Conservation (phyloP, 1,140 invertebrate genomes). For the Drosophila tsacasi region DNA sequence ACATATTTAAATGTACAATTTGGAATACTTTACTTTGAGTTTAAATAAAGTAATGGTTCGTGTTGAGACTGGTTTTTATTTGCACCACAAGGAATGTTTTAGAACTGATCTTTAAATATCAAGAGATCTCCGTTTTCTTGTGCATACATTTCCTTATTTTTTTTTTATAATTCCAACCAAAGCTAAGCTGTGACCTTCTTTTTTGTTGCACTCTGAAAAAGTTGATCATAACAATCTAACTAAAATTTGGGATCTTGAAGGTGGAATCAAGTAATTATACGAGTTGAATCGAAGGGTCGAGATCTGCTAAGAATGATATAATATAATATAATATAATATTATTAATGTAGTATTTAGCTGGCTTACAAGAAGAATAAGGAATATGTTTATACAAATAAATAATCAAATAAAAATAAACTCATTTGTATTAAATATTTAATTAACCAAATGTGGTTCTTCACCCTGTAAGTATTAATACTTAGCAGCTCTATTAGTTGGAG, state of each 20-base stretch:
- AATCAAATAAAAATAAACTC: neutral
- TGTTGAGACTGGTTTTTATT: neutral
- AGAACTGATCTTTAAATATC: neutral
- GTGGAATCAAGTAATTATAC: too few species aligned
- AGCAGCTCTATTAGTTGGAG: neutral
- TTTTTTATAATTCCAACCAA: neutral
- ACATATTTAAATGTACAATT: neutral
- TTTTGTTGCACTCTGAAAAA: too few species aligned
- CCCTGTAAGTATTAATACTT: neutral
- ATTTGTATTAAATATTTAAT: neutral
- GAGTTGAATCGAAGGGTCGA: too few species aligned
- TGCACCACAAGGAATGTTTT: too few species aligned
- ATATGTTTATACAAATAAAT: neutral
- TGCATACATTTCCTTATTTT: neutral
- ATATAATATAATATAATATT: neutral
- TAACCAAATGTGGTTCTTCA: neutral
- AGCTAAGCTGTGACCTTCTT: too few species aligned
- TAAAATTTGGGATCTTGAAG: neutral
- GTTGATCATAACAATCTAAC: neutral
- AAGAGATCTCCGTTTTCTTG: neutral
- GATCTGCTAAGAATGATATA: neutral
- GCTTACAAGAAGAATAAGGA: neutral
- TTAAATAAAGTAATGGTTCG: neutral
- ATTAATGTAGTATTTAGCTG: neutral
- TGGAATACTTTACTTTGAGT: neutral